Evolutionary conservation across 2,888 invertebrate genomes (phyloP), one percentile per base, ranked within the genome.

Genomic region (Xylota segnis): DNA sequence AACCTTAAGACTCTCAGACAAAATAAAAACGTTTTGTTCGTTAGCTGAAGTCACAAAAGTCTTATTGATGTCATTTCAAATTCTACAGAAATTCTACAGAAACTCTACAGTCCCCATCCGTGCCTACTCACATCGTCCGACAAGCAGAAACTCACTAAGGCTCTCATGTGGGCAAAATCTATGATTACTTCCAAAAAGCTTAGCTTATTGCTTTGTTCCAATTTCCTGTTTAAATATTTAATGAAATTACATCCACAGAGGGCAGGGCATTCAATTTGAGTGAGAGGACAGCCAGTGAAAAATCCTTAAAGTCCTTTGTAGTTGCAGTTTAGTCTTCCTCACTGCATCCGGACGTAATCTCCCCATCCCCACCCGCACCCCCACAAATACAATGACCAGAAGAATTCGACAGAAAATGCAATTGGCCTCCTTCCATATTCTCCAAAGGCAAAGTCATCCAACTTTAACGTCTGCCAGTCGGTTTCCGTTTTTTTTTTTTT

Each of bases 171-270:
- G 23, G 3, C 3, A 23, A 32, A 52, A 27, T 27, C n/a, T 16
- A 14, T 59, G 37, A 59, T 50, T 58, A 34, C 47, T 10, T 23
- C 23, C 18, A 9, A 23, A 50, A 9, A 47, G 58, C 37, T 7
- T 10, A 40, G 14, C 37, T 40, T 16, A 16, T 61, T 40, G 27
- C 59, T 61, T 50, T 50, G 47, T 58, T 66, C 27, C 37, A 47
- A 75, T 75, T 75, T 75, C 76, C 66, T 66, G 40, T 50, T 50
- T 76, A 75, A 75, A 75, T 75, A 66, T 76, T 66, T 58, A 58
- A 66, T 76, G 37, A 58, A 66, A 76, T 66, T 58, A 66, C 63
- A 16, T 56, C n/a, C 43, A 45, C 16, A n/a, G 10, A 40, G 66
- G 5, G 23, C 45, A 14, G 63, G 34, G 10, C 54, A 65, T 75